Conservation (phyloP, 2,113 vertebrate species). For the Hypanus sabinus region DNA sequence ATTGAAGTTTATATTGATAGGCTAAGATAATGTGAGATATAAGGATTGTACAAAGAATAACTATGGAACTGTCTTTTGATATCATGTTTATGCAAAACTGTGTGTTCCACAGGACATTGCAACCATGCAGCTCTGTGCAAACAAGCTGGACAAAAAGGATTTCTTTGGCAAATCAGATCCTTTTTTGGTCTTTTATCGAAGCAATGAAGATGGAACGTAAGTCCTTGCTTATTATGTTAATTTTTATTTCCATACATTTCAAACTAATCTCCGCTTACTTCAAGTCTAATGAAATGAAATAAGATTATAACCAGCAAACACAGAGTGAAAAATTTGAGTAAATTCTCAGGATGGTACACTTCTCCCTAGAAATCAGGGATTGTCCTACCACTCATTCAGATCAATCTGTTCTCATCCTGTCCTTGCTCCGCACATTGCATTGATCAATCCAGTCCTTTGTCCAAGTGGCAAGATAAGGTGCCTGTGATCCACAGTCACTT, state of each 20-base stretch:
- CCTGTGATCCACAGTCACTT: no score
- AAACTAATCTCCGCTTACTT: neutral
- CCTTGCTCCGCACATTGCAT: no score
- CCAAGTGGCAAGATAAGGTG: no score
- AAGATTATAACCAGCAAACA: neutral
- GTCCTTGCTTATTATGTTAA: conserved; percentile 43
- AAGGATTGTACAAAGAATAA: neutral
- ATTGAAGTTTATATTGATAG: neutral
- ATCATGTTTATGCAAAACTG: neutral
- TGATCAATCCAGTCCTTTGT: no score
- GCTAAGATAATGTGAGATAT: neutral
- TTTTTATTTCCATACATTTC: neutral
- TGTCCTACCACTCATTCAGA: no score
- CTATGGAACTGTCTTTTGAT: neutral
- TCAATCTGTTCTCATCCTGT: no score
- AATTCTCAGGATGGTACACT: neutral
- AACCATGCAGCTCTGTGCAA: conserved; percentile 95
- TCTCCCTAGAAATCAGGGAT: neutral
- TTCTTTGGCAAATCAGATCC: conserved; percentile 97
- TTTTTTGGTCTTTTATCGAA: conserved; percentile 94
- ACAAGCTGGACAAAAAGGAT: conserved; percentile 98
- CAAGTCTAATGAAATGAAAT: neutral
- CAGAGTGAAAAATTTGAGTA: neutral
- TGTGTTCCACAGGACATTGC: conserved; percentile 72
- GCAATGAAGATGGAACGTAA: conserved; percentile 97